A percentile compares a stretch with the other conserved stretches of the same genome.
phyloP scores from a whole-genome alignment of 2,113 vertebrate species.

The Callorhinus ursinus region DNA sequence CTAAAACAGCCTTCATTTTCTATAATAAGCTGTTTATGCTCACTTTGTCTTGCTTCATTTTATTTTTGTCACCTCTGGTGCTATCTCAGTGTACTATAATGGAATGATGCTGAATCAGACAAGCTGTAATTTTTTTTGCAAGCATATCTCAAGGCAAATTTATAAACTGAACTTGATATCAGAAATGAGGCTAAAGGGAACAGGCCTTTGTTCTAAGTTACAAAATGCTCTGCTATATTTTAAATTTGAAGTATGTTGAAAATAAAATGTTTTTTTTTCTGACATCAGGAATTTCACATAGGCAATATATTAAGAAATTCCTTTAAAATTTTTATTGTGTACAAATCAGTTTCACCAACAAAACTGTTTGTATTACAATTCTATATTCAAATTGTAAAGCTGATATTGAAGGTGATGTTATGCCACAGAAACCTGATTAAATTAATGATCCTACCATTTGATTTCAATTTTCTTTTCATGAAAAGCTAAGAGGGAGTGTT shows the following conservation, averaged over 20 bases:
- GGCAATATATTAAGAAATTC: slow-evolving; percentile 21
- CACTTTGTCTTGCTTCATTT: slow-evolving; percentile 32
- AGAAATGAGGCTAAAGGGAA: slow-evolving; percentile 35
- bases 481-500: neutral
- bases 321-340: neutral
- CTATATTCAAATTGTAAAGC: neutral
- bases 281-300: neutral
- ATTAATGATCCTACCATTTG: neutral
- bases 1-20: neutral
- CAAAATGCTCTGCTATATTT: slow-evolving; percentile 31
- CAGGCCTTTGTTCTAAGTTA: slow-evolving; percentile 64
- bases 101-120: neutral
- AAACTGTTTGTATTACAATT: neutral
- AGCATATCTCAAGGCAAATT: slow-evolving; percentile 56
- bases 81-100: slow-evolving; percentile 33
- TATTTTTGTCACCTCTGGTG: slow-evolving; percentile 50
- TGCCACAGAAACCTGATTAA: neutral
- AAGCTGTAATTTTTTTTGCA: slow-evolving; percentile 69
- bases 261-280: slow-evolving; percentile 43
- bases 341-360: neutral
- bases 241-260: slow-evolving; percentile 44
- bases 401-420: neutral
- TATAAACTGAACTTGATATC: slow-evolving; percentile 52
- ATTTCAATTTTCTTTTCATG: slow-evolving; percentile 30
- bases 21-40: slow-evolving; percentile 14